Evolutionary conservation across 2,797 vertebrate species (phyloP), one percentile per base, ranked within the genome.

Genomic region (Mus spretus): DNA sequence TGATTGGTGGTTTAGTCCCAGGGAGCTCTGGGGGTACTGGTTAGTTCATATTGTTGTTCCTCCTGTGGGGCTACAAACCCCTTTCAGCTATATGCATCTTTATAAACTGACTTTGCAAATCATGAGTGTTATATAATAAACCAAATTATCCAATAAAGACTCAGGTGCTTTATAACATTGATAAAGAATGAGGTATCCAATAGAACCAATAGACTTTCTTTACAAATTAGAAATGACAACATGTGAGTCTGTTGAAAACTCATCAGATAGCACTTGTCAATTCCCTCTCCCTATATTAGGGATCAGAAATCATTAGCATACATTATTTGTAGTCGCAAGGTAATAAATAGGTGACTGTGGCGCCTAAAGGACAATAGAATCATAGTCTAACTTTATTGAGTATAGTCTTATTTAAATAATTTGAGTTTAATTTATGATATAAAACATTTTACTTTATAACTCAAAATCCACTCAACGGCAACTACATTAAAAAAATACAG

Each of bases 181-280:
- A 83, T 79, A 87, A 93, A 83, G 50, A 90, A 55, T 96, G 37
- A 80, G 92, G 65, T 86, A 89, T 34, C 70, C n/a, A 78, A 28
- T 70, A 61, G 86, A 88, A 57, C 13, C 87, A 92, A 96, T 50
- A 88, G 12, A 63, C n/a, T 63, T 97, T 79, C 94, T 85, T 95
- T 97, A 86, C 57, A 95, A 92, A 92, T 85, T 95, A 90, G 96
- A 93, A 82, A 79, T 90, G 85, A 78, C 61, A 81, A 44, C 34
- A 81, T n/a, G 53, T 28, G 79, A 65, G 59, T 87, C 90, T 44
- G 20, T 87, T 83, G 12, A 81, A 87, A 96, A 85, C 81, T 10
- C 26, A 65, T 34, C 59, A 91, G 40, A 28, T 34, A 93, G 77
- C 44, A 94, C 20, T 77, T 84, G 37, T 44, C 14, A 87, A 94